Conservation (phyloP, 2,113 vertebrate species). For the Heterocephalus glaber region DNA sequence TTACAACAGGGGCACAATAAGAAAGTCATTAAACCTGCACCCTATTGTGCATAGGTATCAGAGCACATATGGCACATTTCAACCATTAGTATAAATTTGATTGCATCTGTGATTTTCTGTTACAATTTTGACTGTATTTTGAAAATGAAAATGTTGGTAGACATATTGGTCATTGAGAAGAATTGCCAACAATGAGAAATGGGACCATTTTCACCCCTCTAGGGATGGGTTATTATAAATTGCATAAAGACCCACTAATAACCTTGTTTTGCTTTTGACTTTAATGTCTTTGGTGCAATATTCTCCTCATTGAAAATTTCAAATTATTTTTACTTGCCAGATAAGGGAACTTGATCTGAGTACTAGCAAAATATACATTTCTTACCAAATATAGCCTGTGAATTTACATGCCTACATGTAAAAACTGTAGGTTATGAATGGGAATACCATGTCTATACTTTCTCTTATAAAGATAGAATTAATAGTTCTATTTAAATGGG, state of each 20-base stretch:
- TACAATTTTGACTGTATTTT: conserved; percentile 79
- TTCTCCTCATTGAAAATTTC: conserved; percentile 58
- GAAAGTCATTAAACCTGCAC: conserved; percentile 87
- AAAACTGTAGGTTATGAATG: neutral
- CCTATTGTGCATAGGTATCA: conserved; percentile 87
- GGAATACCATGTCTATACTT: neutral
- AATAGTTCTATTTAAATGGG: neutral
- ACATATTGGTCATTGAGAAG: conserved; percentile 79
- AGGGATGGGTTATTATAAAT: conserved; percentile 73
- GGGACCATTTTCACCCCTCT: conserved; percentile 67
- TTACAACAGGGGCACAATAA: conserved; percentile 86
- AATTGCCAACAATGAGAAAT: conserved; percentile 75
- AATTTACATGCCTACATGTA: neutral
- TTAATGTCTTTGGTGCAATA: conserved; percentile 27
- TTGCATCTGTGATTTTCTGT: conserved; percentile 82
- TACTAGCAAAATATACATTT: conserved; percentile 45
- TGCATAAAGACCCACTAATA: conserved; percentile 64
- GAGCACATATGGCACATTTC: conserved; percentile 85
- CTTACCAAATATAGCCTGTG: neutral
- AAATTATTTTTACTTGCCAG: conserved; percentile 60
- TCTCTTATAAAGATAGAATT: neutral
- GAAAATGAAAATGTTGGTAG: conserved; percentile 75
- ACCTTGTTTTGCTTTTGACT: conserved; percentile 67
- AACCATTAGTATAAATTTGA: conserved; percentile 82
- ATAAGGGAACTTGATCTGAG: conserved; percentile 26